phyloP scores from a whole-genome alignment of 2,888 invertebrate genomes.

The Cheiracanthium punctorium region DNA sequence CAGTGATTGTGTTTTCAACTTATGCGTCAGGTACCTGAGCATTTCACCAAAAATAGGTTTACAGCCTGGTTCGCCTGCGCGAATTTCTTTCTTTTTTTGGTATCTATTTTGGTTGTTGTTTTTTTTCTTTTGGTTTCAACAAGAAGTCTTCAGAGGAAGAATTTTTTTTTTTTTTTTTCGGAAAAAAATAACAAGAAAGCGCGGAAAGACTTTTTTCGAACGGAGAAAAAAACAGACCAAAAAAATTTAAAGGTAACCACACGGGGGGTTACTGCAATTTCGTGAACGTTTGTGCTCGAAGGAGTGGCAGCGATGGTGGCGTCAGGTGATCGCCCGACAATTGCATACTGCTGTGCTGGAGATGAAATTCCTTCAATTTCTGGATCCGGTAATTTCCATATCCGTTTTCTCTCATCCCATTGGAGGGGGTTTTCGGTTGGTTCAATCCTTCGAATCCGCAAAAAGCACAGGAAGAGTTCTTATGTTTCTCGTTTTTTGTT shows the following conservation, averaged over 20 bases:
- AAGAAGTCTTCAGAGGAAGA: slow-evolving; percentile 24
- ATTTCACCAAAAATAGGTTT: slow-evolving; percentile 76
- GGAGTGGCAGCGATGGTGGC: slow-evolving; percentile 18
- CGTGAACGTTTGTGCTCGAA: slow-evolving; percentile 38
- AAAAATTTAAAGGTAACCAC: slow-evolving; percentile 60
- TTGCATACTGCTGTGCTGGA: slow-evolving; percentile 50
- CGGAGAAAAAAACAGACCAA: background rate
- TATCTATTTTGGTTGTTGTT: too few species aligned
- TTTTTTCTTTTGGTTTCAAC: too few species aligned
- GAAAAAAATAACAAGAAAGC: too few species aligned
- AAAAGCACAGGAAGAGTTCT: too few species aligned
- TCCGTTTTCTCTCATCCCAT: slow-evolving; percentile 63
- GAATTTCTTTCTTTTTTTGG: slow-evolving; percentile 21
- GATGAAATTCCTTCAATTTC: too few species aligned
- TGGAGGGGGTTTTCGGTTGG: too few species aligned
- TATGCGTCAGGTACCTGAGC: slow-evolving; percentile 90
- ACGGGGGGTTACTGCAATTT: slow-evolving; percentile 54
- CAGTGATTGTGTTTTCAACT: slow-evolving; percentile 89
- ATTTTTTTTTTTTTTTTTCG: too few species aligned
- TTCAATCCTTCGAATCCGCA: background rate
- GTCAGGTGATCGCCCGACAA: slow-evolving; percentile 2
- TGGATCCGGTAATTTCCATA: slow-evolving; percentile 24
- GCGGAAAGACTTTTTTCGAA: too few species aligned
- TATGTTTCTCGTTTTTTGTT: too few species aligned
- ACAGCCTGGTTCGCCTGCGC: slow-evolving; percentile 40